Percentiles rank a stretch among this genome's conserved stretches.
These are phyloP conservation scores for Myopa tessellatipennis DNA, from an alignment of 2,888 invertebrate genomes.

Conservation along the genomic window DNA sequence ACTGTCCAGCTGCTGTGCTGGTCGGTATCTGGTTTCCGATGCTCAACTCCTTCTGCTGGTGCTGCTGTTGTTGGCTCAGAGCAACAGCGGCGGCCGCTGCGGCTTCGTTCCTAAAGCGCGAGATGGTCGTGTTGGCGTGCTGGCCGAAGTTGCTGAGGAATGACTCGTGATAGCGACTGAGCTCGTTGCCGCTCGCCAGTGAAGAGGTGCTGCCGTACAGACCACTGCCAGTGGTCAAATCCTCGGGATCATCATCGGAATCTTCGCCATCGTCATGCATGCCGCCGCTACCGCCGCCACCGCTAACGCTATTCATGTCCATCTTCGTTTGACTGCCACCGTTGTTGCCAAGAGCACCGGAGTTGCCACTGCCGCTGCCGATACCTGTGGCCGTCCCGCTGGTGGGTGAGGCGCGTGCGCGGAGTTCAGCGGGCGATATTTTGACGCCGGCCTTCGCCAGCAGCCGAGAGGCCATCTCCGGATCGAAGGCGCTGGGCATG, in stretches of 20 bases:
- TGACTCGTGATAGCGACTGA: conserved; percentile 65
- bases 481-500: conserved; percentile 93
- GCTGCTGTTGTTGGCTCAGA: conserved; percentile 56
- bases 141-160: conserved; percentile 66
- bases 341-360: conserved; percentile 75
- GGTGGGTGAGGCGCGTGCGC: conserved; percentile 88
- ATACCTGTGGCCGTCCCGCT: conserved; percentile 71
- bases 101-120: conserved; percentile 74
- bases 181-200: conserved; percentile 51
- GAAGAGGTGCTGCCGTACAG: conserved; percentile 50
- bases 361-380: conserved; percentile 41
- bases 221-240: conserved; percentile 74
- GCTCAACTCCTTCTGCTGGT: conserved; percentile 71
- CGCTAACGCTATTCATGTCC: conserved; percentile 74
- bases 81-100: conserved; percentile 60
- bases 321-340: conserved; percentile 73
- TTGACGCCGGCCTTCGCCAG: conserved; percentile 90
- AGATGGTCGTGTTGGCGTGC: conserved; percentile 75
- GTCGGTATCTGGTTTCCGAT: conserved; percentile 77
- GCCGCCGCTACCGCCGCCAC: conserved; percentile 71
- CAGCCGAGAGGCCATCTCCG: conserved; percentile 86
- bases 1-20: conserved; percentile 76
- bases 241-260: conserved; percentile 81
- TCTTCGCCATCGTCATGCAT: conserved; percentile 77
- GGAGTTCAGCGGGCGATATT: conserved; percentile 83